Percentiles rank a stretch among this genome's conserved stretches.
phyloP scores from a whole-genome alignment of 2,888 invertebrate species.

The Hermaeophaga mercurialis region DNA sequence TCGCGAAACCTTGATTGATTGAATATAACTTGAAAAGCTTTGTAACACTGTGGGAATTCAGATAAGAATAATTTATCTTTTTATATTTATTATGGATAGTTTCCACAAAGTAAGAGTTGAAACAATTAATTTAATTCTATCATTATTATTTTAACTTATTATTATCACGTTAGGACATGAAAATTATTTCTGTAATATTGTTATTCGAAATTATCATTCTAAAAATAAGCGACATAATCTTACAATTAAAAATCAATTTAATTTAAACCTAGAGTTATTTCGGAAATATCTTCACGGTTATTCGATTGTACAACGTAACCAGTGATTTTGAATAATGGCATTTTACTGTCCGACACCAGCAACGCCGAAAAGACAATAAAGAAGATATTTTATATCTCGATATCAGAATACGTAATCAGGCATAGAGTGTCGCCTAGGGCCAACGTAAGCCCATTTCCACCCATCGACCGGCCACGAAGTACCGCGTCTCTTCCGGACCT shows the following conservation, averaged over 20 bases:
- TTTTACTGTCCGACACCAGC: constrained; percentile 7
- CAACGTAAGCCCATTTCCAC: constrained; percentile 15
- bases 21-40: too few relatives aligned
- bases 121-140: too few relatives aligned
- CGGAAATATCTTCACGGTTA: constrained; percentile 8
- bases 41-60: too few relatives aligned
- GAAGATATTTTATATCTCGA: constrained; percentile 17
- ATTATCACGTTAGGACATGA: too few relatives aligned
- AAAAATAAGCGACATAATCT: background rate
- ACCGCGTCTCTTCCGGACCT: background rate
- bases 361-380: constrained; percentile 18
- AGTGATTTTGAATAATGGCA: constrained; percentile 15
- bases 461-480: background rate
- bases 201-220: too few relatives aligned
- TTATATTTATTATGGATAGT: too few relatives aligned
- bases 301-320: constrained; percentile 1
- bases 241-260: background rate
- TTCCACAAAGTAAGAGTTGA: too few relatives aligned
- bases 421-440: constrained; percentile 10
- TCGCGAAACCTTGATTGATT: too few relatives aligned
- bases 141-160: too few relatives aligned
- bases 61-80: too few relatives aligned
- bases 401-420: constrained; percentile 14
- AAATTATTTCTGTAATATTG: too few relatives aligned
- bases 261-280: background rate